Conservation (phyloP, 1,140 invertebrate genomes). For the Oscheius sp. region DNA sequence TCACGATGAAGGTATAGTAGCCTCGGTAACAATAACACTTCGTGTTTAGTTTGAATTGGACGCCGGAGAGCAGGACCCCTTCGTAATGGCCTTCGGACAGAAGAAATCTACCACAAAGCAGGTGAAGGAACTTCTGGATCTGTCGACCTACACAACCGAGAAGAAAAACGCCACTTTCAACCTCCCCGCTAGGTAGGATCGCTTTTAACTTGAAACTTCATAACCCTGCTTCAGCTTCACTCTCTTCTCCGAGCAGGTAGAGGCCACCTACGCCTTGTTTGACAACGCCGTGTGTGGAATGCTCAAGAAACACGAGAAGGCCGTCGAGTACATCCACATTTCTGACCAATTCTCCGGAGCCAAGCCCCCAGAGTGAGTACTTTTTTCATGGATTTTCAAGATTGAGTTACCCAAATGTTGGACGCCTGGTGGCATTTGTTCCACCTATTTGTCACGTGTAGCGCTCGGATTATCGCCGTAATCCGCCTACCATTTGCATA, state of each 20-base stretch:
- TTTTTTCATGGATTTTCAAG: constrained; percentile 6
- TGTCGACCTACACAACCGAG: constrained; percentile 87
- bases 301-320: constrained; percentile 76
- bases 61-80: constrained; percentile 85
- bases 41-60: constrained; percentile 72
- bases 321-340: constrained; percentile 92
- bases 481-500: too few species aligned
- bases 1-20: constrained; percentile 67
- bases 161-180: constrained; percentile 79
- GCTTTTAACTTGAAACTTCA: background rate
- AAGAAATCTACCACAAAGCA: constrained; percentile 81
- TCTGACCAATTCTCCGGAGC: constrained; percentile 83
- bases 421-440: too few species aligned
- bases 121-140: constrained; percentile 87
- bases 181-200: constrained; percentile 67
- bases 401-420: too few species aligned
- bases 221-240: constrained; percentile 2
- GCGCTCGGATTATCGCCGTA: too few species aligned
- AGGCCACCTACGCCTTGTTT: constrained; percentile 13
- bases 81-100: constrained; percentile 85
- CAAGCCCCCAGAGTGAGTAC: constrained; percentile 80
- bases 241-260: constrained; percentile 16
- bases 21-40: background rate
- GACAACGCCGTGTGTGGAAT: constrained; percentile 4
- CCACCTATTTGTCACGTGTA: too few species aligned